These are phyloP conservation scores for Trogon melanurus DNA, from an alignment of 2,113 vertebrate genomes.

Conservation along the genomic window DNA sequence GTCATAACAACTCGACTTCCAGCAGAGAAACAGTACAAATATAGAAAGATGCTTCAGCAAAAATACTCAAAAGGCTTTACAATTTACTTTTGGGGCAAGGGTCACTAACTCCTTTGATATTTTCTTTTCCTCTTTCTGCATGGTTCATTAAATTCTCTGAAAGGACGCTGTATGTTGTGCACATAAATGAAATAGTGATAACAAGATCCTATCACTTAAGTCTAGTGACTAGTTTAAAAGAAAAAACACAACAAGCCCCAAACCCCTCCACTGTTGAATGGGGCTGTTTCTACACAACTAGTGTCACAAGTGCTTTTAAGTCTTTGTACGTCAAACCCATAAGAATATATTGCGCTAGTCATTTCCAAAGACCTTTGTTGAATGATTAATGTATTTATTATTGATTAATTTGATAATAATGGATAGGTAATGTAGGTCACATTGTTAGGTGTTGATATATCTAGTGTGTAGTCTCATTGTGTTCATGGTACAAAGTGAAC, in stretches of 20 bases:
- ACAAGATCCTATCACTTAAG: slow-evolving; percentile 18
- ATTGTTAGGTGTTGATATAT: not conserved
- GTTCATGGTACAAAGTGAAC: not conserved
- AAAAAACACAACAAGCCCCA: not conserved
- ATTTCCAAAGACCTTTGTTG: not conserved
- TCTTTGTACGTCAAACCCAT: not conserved
- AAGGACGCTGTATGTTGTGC: slow-evolving; percentile 5
- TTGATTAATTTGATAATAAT: not conserved
- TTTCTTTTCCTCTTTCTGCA: slow-evolving; percentile 44
- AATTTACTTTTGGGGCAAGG: slow-evolving; percentile 50
- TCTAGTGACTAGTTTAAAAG: slow-evolving; percentile 24
- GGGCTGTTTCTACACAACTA: not conserved
- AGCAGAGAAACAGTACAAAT: not conserved
- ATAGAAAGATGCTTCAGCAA: slow-evolving; percentile 7
- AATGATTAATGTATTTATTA: not conserved
- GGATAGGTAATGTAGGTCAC: not conserved
- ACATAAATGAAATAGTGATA: slow-evolving; percentile 42
- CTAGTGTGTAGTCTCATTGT: not conserved
- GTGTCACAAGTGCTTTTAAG: not conserved
- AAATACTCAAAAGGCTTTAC: slow-evolving; percentile 27
- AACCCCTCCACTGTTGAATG: not conserved
- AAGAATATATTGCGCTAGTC: not conserved
- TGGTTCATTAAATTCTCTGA: slow-evolving; percentile 64
- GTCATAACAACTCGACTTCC: not conserved
- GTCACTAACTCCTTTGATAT: slow-evolving; percentile 62